Conservation (phyloP, 1,140 invertebrate genomes). For the Bombyx mandarina region DNA sequence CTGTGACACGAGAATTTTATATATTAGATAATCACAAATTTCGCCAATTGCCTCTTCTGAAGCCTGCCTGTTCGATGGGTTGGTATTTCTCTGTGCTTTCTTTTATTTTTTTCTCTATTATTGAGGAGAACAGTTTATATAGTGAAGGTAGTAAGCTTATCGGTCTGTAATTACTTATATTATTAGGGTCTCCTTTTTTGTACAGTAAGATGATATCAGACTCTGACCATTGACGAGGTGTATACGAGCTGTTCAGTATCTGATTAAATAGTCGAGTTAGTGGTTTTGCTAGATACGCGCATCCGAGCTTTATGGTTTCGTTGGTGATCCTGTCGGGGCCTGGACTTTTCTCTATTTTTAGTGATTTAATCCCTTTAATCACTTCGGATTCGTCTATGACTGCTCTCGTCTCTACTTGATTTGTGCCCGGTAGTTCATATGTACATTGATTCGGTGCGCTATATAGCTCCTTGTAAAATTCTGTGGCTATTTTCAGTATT, state of each 20-base stretch:
- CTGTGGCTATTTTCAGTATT: conserved; percentile 8
- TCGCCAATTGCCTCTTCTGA: no score
- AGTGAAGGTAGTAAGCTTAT: no score
- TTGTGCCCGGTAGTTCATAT: neutral
- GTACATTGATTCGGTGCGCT: conserved; percentile 5
- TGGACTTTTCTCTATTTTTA: conserved; percentile 13
- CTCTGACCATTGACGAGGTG: conserved; percentile 12
- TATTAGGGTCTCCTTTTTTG: no score
- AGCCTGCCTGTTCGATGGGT: no score
- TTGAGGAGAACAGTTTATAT: no score
- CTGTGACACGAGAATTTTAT: no score
- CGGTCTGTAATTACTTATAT: no score
- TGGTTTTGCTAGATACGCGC: conserved; percentile 5
- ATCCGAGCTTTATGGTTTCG: conserved; percentile 9
- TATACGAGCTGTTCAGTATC: conserved; percentile 8
- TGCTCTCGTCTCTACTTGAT: neutral
- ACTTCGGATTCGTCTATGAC: conserved; percentile 5
- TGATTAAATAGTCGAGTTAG: conserved; percentile 14
- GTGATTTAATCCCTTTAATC: conserved; percentile 2
- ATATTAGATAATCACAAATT: no score
- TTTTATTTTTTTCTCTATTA: no score
- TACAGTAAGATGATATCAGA: conserved; percentile 14
- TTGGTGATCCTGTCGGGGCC: conserved; percentile 12
- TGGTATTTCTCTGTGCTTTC: no score
- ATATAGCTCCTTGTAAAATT: conserved; percentile 15